phyloP scores from a whole-genome alignment of 1,140 invertebrate species.

The Drosophila subpulchrella region DNA sequence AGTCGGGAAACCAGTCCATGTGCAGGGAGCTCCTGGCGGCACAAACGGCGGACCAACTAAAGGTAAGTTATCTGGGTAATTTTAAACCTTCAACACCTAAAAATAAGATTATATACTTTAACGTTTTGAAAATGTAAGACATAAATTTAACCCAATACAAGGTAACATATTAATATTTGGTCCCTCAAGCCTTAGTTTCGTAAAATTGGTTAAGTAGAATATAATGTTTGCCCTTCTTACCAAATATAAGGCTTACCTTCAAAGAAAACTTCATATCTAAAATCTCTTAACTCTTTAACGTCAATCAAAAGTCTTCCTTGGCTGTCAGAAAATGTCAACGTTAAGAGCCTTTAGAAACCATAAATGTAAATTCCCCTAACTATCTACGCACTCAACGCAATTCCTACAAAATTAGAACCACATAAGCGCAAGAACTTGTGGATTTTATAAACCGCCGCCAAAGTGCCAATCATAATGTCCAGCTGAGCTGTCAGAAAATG shows the following conservation, averaged over 20 bases:
- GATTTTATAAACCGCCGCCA: slow-evolving; percentile 1
- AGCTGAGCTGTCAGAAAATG: slow-evolving; percentile 29
- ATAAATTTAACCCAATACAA: too few relatives aligned
- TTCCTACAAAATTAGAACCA: not conserved
- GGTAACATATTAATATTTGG: too few relatives aligned
- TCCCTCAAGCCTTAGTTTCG: too few relatives aligned
- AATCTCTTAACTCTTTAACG: not conserved
- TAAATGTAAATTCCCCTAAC: slow-evolving; percentile 29
- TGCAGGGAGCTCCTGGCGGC: slow-evolving; percentile 94
- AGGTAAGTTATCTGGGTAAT: slow-evolving; percentile 83
- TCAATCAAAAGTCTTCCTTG: slow-evolving; percentile 8
- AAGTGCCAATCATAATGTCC: slow-evolving; percentile 48
- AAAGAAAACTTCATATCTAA: not conserved
- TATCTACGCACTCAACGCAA: not conserved
- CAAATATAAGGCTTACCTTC: too few relatives aligned
- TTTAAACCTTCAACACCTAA: slow-evolving; percentile 2
- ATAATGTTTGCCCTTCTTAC: too few relatives aligned
- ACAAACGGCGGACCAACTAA: slow-evolving; percentile 92
- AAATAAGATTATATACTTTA: not conserved
- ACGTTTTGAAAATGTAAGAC: not conserved
- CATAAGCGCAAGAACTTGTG: not conserved
- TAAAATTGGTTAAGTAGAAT: too few relatives aligned
- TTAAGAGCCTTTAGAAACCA: not conserved
- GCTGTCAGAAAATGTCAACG: slow-evolving; percentile 2
- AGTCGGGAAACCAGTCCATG: slow-evolving; percentile 96